Conservation (phyloP, 1,140 invertebrate genomes). For the Teleopsis dalmanni region DNA sequence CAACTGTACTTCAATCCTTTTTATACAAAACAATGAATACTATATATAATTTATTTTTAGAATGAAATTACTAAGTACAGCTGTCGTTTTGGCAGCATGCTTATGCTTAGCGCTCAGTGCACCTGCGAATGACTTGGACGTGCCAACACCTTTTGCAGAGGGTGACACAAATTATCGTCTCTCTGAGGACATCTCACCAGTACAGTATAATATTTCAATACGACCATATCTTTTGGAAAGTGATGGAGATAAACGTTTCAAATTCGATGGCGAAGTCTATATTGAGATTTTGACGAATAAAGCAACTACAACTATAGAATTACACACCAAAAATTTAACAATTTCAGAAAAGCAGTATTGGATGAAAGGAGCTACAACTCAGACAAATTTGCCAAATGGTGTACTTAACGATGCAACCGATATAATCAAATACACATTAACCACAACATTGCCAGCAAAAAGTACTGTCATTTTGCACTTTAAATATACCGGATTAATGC, state of each 20-base stretch:
- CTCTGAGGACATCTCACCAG: conserved; percentile 43
- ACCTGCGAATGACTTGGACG: conserved; percentile 3
- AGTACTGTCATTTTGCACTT: conserved; percentile 46
- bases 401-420: conserved; percentile 20
- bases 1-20: no score
- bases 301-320: conserved; percentile 45
- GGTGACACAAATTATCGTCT: conserved; percentile 23
- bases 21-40: no score
- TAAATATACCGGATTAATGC: conserved; percentile 48
- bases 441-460: conserved; percentile 25
- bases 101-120: conserved; percentile 16
- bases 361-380: conserved; percentile 16
- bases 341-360: conserved; percentile 35
- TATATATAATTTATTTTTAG: no score
- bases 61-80: conserved; percentile 10
- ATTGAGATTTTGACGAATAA: conserved; percentile 45
- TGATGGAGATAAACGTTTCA: conserved; percentile 48
- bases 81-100: conserved; percentile 20
- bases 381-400: conserved; percentile 22
- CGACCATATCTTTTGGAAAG: conserved; percentile 50
- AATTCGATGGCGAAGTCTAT: conserved; percentile 53
- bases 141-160: conserved; percentile 12
- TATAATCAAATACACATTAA: conserved; percentile 37
- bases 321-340: conserved; percentile 57
- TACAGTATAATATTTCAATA: conserved; percentile 57